phyloP scores from a whole-genome alignment of 2,888 invertebrate species.

The Hermaeophaga mercurialis region DNA sequence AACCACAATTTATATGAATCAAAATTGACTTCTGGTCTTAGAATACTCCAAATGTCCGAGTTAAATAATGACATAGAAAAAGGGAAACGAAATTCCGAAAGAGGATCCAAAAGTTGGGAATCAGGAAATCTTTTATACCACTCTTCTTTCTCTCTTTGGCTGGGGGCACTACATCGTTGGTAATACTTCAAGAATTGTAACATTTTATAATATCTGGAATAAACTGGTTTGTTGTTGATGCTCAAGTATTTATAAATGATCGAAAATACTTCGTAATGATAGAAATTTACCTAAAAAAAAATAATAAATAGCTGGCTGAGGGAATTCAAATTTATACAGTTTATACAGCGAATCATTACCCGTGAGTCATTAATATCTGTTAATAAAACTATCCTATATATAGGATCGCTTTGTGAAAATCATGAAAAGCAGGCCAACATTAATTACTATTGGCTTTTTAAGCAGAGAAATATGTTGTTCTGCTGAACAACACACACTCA shows the following conservation, averaged over 20 bases:
- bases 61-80: constrained; percentile 52
- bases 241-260: constrained; percentile 55
- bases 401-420: no score
- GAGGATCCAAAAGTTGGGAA: constrained; percentile 53
- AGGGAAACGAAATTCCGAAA: constrained; percentile 61
- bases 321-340: neutral
- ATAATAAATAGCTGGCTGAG: no score
- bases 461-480: no score
- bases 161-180: constrained; percentile 54
- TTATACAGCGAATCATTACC: no score
- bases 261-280: constrained; percentile 61
- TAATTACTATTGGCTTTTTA: no score
- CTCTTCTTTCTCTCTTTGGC: constrained; percentile 57
- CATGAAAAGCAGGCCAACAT: no score
- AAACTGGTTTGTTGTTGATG: constrained; percentile 8
- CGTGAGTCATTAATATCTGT: no score
- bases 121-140: constrained; percentile 57
- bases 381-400: no score
- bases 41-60: constrained; percentile 56
- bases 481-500: no score
- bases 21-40: constrained; percentile 40
- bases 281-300: constrained; percentile 59
- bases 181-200: constrained; percentile 52
- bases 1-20: constrained; percentile 57
- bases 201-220: constrained; percentile 28